These are phyloP conservation scores for Portunus trituberculatus DNA, from an alignment of 1,140 invertebrate genomes.

Conservation along the genomic window DNA sequence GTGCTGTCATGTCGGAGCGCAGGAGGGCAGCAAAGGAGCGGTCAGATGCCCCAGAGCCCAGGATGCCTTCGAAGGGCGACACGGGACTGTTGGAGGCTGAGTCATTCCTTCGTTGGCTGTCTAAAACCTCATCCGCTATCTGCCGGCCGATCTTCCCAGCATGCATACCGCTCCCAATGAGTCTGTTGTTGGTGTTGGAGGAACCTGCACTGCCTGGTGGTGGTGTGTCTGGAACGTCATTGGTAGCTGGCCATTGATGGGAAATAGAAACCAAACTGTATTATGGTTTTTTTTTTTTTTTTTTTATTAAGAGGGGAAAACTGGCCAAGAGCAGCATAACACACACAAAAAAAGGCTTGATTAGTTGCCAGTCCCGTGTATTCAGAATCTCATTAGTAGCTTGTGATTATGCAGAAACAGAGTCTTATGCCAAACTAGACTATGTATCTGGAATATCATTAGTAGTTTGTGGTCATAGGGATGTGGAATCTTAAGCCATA, in stretches of 20 bases:
- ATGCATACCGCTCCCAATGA: constrained; percentile 81
- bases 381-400: constrained; percentile 36
- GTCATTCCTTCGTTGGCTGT: constrained; percentile 59
- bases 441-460: too few species aligned
- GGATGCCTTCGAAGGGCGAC: constrained; percentile 70
- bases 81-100: constrained; percentile 58
- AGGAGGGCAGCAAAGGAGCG: constrained; percentile 69
- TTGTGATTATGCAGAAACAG: background rate
- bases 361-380: too few species aligned
- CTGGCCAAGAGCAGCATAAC: too few species aligned
- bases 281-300: too few species aligned
- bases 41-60: constrained; percentile 63
- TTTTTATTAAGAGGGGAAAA: too few species aligned
- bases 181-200: constrained; percentile 31
- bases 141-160: constrained; percentile 90
- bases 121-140: constrained; percentile 86
- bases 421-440: too few species aligned
- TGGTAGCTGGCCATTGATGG: background rate
- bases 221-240: constrained; percentile 41
- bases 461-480: too few species aligned
- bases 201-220: constrained; percentile 56
- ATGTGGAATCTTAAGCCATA: too few species aligned
- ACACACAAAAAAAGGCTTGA: too few species aligned
- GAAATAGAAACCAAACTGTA: background rate
- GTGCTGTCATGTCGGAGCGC: constrained; percentile 46